Evolutionary conservation across 2,797 vertebrate genomes (phyloP).

Genomic region (Coilia nasus): DNA sequence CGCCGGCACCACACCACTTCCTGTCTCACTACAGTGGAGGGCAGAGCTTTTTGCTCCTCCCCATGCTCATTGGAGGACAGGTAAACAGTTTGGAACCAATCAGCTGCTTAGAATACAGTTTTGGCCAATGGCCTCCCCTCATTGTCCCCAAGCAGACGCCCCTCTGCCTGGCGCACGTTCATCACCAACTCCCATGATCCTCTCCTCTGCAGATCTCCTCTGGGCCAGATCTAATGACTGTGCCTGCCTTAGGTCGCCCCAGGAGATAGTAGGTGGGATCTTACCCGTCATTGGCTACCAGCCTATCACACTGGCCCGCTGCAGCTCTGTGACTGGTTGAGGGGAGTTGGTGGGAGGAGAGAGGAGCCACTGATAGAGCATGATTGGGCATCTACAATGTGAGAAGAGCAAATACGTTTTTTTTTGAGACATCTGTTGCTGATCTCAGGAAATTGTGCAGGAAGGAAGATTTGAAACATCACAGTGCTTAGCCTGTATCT

Average conservation of each 20-base stretch:
- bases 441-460: not conserved
- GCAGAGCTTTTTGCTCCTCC: not conserved
- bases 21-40: not conserved
- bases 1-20: not conserved
- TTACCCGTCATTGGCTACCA: conserved; percentile 96
- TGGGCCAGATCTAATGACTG: conserved; percentile 84
- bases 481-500: not conserved
- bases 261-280: conserved; percentile 80
- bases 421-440: not conserved
- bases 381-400: conserved; percentile 6
- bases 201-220: not conserved
- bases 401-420: not conserved
- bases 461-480: not conserved
- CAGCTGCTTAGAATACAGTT: not conserved
- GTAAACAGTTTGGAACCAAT: not conserved
- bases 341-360: conserved; percentile 3
- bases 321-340: conserved; percentile 61
- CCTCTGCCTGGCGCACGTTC: not conserved
- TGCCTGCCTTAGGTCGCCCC: conserved; percentile 96
- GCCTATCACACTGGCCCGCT: conserved; percentile 81
- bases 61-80: not conserved
- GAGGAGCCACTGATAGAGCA: not conserved
- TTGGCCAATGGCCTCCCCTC: conserved; percentile 9
- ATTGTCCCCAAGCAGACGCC: not conserved
- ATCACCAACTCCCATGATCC: conserved; percentile 23